phyloP scores from a whole-genome alignment of 2,888 invertebrate genomes.

The Limnephilus marmoratus region DNA sequence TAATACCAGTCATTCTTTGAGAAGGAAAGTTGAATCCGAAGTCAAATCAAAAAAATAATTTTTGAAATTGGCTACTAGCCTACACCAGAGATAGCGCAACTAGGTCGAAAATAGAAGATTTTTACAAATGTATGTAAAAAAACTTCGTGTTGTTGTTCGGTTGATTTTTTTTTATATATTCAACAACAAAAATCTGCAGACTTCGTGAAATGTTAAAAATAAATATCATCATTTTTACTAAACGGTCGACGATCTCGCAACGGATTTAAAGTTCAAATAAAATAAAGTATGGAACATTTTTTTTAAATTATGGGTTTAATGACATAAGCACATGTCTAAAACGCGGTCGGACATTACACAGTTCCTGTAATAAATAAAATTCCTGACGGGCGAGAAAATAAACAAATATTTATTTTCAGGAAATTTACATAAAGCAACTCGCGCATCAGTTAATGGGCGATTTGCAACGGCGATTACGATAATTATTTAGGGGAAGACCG shows the following conservation, averaged over 20 bases:
- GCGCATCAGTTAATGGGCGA: conserved; percentile 63
- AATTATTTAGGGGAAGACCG: conserved; percentile 34
- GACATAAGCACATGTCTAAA: neutral
- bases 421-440: conserved; percentile 64
- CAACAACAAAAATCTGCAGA: neutral
- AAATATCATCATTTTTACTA: neutral
- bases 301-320: neutral
- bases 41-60: no score
- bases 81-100: no score
- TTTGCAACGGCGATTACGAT: conserved; percentile 62
- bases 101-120: no score
- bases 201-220: neutral
- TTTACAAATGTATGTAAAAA: no score
- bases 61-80: no score
- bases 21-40: no score
- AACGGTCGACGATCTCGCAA: neutral
- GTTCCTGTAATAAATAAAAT: conserved; percentile 7
- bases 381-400: conserved; percentile 32
- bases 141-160: no score
- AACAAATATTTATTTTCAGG: conserved; percentile 62
- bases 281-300: neutral
- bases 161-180: neutral
- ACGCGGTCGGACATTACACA: conserved; percentile 2
- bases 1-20: no score
- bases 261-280: neutral